Evolutionary conservation across 1,140 invertebrate genomes (phyloP).

Genomic region (Popillia japonica): DNA sequence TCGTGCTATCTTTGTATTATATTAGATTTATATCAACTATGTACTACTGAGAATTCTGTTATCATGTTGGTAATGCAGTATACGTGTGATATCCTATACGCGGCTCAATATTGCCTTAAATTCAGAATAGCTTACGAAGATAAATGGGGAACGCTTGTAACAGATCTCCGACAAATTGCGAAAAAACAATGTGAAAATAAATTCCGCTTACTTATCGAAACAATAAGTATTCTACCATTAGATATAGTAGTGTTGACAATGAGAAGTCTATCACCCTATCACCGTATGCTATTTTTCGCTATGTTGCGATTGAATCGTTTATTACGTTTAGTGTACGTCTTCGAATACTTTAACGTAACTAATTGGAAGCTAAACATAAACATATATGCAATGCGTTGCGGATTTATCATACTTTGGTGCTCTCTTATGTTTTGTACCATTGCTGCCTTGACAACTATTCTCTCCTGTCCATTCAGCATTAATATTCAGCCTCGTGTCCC

Average conservation of each 20-base stretch:
- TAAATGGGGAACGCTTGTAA: neutral
- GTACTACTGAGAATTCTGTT: neutral
- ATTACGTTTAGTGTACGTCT: constrained; percentile 22
- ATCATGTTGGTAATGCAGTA: constrained; percentile 10
- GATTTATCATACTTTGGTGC: constrained; percentile 2
- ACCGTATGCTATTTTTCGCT: neutral
- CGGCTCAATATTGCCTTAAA: neutral
- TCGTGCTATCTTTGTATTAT: constrained; percentile 28
- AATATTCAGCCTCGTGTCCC: constrained; percentile 14
- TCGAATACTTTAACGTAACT: constrained; percentile 17
- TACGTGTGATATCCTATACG: constrained; percentile 23
- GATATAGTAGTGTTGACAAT: constrained; percentile 18
- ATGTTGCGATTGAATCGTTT: constrained; percentile 11
- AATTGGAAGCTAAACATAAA: constrained; percentile 30
- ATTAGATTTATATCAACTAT: constrained; percentile 30
- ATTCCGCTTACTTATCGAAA: neutral
- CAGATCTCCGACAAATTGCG: neutral
- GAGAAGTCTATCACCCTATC: neutral
- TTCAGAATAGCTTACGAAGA: constrained; percentile 29
- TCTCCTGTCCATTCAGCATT: neutral
- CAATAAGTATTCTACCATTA: constrained; percentile 15
- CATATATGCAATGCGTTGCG: neutral
- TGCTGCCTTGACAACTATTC: neutral
- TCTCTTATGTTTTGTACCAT: neutral
- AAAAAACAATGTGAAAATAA: constrained; percentile 20